A percentile compares a stretch with the other conserved stretches of the same genome.
Evolutionary conservation across 2,888 invertebrate genomes (phyloP).

Genomic region (Rhorus exstirpatorius): DNA sequence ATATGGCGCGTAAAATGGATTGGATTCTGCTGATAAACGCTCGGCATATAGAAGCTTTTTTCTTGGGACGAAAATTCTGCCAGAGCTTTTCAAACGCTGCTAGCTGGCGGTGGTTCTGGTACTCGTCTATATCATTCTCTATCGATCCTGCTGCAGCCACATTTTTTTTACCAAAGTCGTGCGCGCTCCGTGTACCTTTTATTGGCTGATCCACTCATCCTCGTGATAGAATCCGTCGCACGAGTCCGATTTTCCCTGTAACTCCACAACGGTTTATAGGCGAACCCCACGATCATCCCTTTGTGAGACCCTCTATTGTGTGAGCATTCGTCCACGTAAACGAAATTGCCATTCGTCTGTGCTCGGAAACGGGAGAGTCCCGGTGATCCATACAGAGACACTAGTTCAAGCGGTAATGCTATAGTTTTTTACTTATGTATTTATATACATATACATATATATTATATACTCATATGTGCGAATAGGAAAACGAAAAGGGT

Average conservation of each 20-base stretch:
- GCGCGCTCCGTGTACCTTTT: conserved; percentile 78
- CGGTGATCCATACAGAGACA: conserved; percentile 28
- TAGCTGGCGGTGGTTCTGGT: conserved; percentile 26
- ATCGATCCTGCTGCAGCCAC: conserved; percentile 27
- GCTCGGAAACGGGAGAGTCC: conserved; percentile 71
- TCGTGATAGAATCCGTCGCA: conserved; percentile 81
- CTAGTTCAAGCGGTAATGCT: conserved; percentile 2
- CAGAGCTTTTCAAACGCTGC: conserved; percentile 42
- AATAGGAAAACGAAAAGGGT: conserved; percentile 3
- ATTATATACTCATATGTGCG: not conserved
- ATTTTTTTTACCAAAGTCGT: conserved; percentile 36
- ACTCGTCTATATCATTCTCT: conserved; percentile 20
- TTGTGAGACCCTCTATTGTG: conserved; percentile 79
- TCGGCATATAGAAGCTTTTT: conserved; percentile 39
- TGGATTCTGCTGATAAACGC: conserved; percentile 41
- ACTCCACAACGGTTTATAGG: conserved; percentile 82
- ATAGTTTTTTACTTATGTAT: conserved; percentile 2
- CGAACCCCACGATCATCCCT: conserved; percentile 82
- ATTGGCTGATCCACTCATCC: conserved; percentile 83
- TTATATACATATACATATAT: not conserved
- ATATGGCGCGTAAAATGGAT: conserved; percentile 71
- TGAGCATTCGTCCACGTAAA: conserved; percentile 84
- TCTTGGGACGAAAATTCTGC: conserved; percentile 13
- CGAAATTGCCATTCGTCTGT: conserved; percentile 82
- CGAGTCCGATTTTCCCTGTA: conserved; percentile 82